Conservation (phyloP, 1,140 invertebrate species). For the Penaeus vannamei region DNA sequence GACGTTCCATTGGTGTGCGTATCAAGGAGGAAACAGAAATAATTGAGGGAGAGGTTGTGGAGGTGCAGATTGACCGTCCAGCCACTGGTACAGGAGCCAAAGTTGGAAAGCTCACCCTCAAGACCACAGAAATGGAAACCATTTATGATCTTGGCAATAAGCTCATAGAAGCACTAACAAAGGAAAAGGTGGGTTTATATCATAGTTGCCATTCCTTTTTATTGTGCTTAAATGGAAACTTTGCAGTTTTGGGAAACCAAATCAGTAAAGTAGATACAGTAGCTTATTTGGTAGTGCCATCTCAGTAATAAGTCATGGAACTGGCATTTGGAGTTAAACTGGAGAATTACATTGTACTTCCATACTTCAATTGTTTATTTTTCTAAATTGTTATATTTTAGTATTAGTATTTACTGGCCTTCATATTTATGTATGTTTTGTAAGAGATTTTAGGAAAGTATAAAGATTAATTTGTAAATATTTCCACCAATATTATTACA, state of each 20-base stretch:
- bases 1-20: slow-evolving; percentile 97
- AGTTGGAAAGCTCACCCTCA: slow-evolving; percentile 92
- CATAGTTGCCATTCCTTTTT: background rate
- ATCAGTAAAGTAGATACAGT: too few species aligned
- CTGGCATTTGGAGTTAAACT: too few species aligned
- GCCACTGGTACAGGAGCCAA: slow-evolving; percentile 92
- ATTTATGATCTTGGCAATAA: slow-evolving; percentile 98
- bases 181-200: slow-evolving; percentile 85
- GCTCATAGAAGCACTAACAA: slow-evolving; percentile 97
- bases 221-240: background rate
- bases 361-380: background rate
- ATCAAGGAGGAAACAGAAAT: slow-evolving; percentile 99
- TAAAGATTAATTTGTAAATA: too few species aligned
- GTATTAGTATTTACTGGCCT: too few species aligned
- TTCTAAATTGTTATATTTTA: too few species aligned
- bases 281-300: too few species aligned
- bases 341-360: background rate
- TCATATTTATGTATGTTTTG: too few species aligned
- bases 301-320: too few species aligned
- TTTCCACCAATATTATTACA: too few species aligned
- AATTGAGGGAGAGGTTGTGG: slow-evolving; percentile 98
- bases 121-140: slow-evolving; percentile 99
- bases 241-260: background rate
- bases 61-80: slow-evolving; percentile 96
- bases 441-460: too few species aligned